Percentiles rank a stretch among this genome's conserved stretches.
phyloP scores from a whole-genome alignment of 2,888 invertebrate genomes.

The Busseola fusca region DNA sequence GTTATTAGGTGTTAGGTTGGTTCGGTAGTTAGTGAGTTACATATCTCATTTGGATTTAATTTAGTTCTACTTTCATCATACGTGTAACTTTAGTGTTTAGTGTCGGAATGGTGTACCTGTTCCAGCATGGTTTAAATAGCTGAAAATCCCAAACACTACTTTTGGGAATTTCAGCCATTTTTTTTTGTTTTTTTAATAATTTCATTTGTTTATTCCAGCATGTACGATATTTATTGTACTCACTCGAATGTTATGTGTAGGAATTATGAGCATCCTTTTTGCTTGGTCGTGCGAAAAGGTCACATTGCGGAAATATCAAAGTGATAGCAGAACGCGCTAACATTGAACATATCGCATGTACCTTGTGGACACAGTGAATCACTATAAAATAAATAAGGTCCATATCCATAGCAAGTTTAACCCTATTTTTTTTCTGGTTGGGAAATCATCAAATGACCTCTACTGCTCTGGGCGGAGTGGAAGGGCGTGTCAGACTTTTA shows the following conservation, averaged over 20 bases:
- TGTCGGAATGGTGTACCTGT: slow-evolving; percentile 22
- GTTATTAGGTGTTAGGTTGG: background rate
- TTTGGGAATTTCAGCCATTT: slow-evolving; percentile 43
- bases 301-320: slow-evolving; percentile 13
- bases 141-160: slow-evolving; percentile 43
- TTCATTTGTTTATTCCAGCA: slow-evolving; percentile 35
- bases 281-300: slow-evolving; percentile 11
- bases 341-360: background rate
- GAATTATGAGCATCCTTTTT: slow-evolving; percentile 26
- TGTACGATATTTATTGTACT: slow-evolving; percentile 28
- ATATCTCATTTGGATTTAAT: background rate
- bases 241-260: slow-evolving; percentile 2
- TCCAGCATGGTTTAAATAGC: slow-evolving; percentile 23
- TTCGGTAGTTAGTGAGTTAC: no score
- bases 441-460: no score
- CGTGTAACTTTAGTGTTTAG: slow-evolving; percentile 19
- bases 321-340: background rate
- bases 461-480: no score
- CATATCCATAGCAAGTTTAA: background rate
- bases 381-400: background rate
- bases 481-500: background rate
- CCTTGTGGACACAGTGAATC: background rate
- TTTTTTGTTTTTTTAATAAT: no score
- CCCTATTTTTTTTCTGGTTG: no score
- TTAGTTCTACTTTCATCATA: slow-evolving; percentile 21